Conservation (phyloP, 2,797 vertebrate species). For the Phoebastria nigripes region DNA sequence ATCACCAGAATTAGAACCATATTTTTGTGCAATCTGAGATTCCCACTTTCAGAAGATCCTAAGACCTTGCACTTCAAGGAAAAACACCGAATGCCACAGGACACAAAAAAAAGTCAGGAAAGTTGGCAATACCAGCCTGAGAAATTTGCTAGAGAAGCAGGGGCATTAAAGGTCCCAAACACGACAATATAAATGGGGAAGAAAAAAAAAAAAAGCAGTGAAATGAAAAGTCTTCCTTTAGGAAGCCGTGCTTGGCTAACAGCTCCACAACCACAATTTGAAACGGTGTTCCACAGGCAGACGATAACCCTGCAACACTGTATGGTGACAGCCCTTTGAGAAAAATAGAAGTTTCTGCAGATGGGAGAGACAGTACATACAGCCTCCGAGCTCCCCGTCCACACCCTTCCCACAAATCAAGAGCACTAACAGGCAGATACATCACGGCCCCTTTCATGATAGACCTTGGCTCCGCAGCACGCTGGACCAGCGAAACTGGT, state of each 20-base stretch:
- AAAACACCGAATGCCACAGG: accelerated
- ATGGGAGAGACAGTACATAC: background rate
- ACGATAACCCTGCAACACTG: background rate
- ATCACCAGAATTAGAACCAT: background rate
- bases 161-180: background rate
- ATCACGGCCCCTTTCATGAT: background rate
- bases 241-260: accelerated
- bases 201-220: background rate
- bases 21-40: background rate
- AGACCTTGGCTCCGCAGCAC: slow-evolving; percentile 6
- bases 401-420: slow-evolving; percentile 23
- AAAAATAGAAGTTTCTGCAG: background rate
- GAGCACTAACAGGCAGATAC: background rate
- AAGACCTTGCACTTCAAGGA: background rate
- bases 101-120: background rate
- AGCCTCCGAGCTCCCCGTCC: background rate
- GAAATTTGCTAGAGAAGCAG: background rate
- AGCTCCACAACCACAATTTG: background rate
- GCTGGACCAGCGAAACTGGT: slow-evolving; percentile 74
- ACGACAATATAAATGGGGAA: accelerated
- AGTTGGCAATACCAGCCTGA: background rate
- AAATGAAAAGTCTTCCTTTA: background rate
- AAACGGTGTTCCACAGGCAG: accelerated
- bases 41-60: background rate
- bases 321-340: background rate